Conservation (phyloP, 2,113 vertebrate genomes). For the Pedionomus torquatus region DNA sequence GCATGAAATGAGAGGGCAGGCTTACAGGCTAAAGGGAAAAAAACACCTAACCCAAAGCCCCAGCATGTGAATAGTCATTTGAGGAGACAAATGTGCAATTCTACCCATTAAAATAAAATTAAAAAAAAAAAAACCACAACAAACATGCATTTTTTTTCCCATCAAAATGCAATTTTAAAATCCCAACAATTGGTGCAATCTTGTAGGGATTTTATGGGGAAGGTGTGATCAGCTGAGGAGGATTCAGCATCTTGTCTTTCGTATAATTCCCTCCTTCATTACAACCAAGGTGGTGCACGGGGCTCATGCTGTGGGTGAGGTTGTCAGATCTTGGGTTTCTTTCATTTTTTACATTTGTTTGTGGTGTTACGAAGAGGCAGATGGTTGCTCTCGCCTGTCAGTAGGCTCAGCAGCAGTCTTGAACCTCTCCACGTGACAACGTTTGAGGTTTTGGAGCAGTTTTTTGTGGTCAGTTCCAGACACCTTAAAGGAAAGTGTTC, state of each 20-base stretch:
- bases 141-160: background rate
- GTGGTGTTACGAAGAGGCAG: background rate
- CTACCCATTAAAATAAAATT: background rate
- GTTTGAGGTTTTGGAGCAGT: background rate
- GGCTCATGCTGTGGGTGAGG: background rate
- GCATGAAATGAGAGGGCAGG: constrained; percentile 79
- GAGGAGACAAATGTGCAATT: background rate
- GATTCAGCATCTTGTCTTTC: background rate
- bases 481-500: background rate
- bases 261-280: background rate
- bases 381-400: background rate
- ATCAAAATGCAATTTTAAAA: background rate
- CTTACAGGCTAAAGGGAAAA: constrained; percentile 62
- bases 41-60: background rate
- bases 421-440: background rate
- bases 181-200: background rate
- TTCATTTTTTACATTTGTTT: background rate
- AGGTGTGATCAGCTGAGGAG: background rate
- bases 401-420: background rate
- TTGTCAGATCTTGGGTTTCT: background rate
- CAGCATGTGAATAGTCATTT: constrained; percentile 58
- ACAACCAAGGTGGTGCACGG: background rate
- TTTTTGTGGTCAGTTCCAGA: background rate
- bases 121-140: background rate
- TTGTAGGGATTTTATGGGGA: background rate